Evolutionary conservation across 2,797 vertebrate species (phyloP), one percentile per base, ranked within the genome.

Genomic region (Acrossocheilus fasciatus): DNA sequence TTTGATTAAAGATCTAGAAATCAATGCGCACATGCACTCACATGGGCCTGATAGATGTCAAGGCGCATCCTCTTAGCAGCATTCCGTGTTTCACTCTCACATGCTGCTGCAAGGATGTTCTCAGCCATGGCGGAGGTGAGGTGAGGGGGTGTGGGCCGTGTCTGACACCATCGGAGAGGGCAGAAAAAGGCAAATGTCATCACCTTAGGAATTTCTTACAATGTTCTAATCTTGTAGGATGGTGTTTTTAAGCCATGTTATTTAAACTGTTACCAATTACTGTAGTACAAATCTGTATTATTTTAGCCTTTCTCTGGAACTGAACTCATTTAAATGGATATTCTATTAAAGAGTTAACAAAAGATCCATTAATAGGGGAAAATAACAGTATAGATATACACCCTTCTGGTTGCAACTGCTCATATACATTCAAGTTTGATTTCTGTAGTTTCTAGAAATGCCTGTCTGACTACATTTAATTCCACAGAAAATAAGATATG

Each of bases 101-200:
- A 99, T 89, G 98, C 98, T 0, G 98, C 97, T 0, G 98, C 98
- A 77, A 99, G 95, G 94, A 99, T 99, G 95, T 99, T 99, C 89
- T 99, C 98, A 0, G 98, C 98, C 98, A 99, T 98, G 94, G 98
- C 98, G 0, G 98, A 99, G 94, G 98, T 99, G 93, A 99, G 96
- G 94, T 99, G 98, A 9, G 98, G 98, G 0, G 98, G 98, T 0
- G 98, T 99, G 66, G 98, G 98, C 92, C 98, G 96, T 76, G 97
- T 97, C 98, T 99, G 95, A 39, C 76, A 78, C 17, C 52, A 76
- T 81, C 36, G 64, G 43, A 50, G 8, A 68, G 26, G 69, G 11
- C 45, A 88, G 77, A 87, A 11, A 7, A 74, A 89, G 15, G 30
- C 23, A 83, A 85, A 77, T 81, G 9, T 74, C 14, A 88, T 41